phyloP scores from a whole-genome alignment of 2,113 vertebrate species.

The Microtus montanus region DNA sequence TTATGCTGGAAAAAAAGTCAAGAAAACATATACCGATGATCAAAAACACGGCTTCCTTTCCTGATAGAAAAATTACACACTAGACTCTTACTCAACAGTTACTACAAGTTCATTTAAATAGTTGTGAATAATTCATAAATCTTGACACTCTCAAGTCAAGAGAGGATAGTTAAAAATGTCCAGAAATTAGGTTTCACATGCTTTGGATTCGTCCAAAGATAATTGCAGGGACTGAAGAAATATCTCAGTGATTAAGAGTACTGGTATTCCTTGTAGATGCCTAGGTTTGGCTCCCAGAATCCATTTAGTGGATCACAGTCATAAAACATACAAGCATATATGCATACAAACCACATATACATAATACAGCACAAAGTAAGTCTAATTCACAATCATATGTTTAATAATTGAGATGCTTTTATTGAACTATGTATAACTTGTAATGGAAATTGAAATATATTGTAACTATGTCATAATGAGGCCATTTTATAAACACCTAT shows the following conservation, averaged over 20 bases:
- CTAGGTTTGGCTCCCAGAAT: neutral
- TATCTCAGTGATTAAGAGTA: neutral
- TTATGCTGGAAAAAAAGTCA: neutral
- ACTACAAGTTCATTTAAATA: neutral
- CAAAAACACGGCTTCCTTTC: neutral
- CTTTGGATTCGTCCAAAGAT: neutral
- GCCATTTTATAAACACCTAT: neutral
- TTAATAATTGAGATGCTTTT: neutral
- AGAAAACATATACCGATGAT: neutral
- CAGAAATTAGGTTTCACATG: neutral
- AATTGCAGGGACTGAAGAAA: neutral
- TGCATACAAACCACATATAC: neutral
- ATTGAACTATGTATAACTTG: neutral
- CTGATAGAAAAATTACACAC: neutral
- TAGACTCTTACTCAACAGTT: neutral
- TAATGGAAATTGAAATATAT: neutral
- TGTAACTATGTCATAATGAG: neutral
- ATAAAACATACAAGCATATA: neutral
- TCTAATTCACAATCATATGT: neutral
- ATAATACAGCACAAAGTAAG: neutral
- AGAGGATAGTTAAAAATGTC: neutral
- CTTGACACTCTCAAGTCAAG: neutral
- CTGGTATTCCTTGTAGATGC: neutral
- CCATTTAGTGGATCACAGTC: neutral
- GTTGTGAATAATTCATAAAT: neutral